These are phyloP conservation scores for Scolanthus callimorphus DNA, from an alignment of 92 coral and sea anemone species.

Conservation along the genomic window DNA sequence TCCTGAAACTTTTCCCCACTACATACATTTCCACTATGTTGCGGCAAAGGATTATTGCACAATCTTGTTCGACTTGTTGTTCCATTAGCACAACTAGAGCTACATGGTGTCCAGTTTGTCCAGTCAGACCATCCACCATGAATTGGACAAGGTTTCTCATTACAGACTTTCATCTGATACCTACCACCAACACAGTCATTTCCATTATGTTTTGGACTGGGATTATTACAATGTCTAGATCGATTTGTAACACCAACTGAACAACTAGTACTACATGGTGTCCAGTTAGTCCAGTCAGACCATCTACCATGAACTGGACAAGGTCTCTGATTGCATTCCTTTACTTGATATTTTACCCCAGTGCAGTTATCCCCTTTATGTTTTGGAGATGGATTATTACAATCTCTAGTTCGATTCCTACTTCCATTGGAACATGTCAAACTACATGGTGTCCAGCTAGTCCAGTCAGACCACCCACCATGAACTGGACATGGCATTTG, in stretches of 20 bases:
- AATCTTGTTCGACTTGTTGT: constrained; percentile 41
- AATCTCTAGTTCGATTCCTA: constrained; percentile 43
- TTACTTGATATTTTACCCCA: constrained; percentile 33
- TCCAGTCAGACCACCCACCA: constrained; percentile 71
- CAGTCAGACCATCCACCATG: constrained; percentile 80
- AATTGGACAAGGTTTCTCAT: constrained; percentile 41
- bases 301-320: constrained; percentile 49
- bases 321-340: constrained; percentile 32
- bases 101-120: constrained; percentile 65
- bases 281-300: constrained; percentile 69
- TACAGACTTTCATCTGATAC: constrained; percentile 34
- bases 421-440: constrained; percentile 51
- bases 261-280: constrained; percentile 57
- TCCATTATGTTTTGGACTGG: constrained; percentile 2
- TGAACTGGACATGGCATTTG: constrained; percentile 52
- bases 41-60: constrained; percentile 39
- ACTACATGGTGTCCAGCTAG: constrained; percentile 61
- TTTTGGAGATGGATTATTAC: constrained; percentile 53
- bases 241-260: constrained; percentile 42
- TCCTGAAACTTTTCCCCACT: constrained; percentile 34
- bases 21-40: no score
- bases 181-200: constrained; percentile 40
- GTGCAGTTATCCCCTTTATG: constrained; percentile 48
- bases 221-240: constrained; percentile 23
- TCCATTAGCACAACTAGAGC: constrained; percentile 62